These are phyloP conservation scores for Fregata magnificens DNA, from an alignment of 2,113 vertebrate species.

Conservation along the genomic window DNA sequence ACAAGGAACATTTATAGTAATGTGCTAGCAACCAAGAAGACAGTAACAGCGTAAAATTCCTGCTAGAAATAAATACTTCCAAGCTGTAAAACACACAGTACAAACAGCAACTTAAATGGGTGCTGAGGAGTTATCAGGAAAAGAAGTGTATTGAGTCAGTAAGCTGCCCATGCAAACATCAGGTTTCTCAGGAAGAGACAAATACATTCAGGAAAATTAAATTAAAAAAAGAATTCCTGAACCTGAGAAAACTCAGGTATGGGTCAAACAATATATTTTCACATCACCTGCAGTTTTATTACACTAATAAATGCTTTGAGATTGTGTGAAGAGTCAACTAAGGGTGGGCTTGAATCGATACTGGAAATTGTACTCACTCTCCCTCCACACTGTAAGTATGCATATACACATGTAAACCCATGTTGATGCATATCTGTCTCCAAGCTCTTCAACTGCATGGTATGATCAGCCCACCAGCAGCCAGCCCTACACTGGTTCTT, in stretches of 20 bases:
- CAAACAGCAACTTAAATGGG: background rate
- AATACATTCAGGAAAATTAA: background rate
- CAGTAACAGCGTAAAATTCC: background rate
- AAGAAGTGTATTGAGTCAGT: background rate
- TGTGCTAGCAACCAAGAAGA: background rate
- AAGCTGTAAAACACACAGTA: background rate
- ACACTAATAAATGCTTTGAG: background rate
- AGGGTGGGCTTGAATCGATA: background rate
- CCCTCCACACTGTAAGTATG: background rate
- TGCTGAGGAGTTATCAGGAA: background rate
- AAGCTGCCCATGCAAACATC: background rate
- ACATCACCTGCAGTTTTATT: background rate
- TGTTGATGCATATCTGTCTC: background rate
- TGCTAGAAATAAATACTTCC: background rate
- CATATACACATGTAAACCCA: fast-evolving
- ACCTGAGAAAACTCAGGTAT: background rate
- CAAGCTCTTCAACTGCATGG: background rate
- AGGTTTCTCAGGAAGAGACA: background rate
- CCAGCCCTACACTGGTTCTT: background rate
- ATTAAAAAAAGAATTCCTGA: background rate
- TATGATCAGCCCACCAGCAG: background rate
- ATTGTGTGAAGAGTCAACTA: background rate
- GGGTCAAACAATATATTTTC: background rate
- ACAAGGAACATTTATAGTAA: background rate
- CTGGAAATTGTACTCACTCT: background rate